phyloP scores from a whole-genome alignment of 2,797 vertebrate genomes.

The Gila robusta region DNA sequence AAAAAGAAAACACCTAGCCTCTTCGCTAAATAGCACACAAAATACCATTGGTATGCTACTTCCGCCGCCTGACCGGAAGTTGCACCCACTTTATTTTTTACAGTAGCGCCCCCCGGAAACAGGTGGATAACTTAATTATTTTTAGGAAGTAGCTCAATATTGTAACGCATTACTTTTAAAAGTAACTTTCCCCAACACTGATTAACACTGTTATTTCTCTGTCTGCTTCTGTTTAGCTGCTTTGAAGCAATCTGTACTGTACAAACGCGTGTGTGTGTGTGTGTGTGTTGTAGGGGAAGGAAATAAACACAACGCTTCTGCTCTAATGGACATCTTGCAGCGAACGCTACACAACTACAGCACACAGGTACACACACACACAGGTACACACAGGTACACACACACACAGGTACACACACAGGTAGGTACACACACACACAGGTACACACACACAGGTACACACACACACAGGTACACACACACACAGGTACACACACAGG shows the following conservation, averaged over 20 bases:
- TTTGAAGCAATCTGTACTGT: background rate
- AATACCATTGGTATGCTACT: too few species aligned
- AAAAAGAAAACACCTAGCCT: too few species aligned
- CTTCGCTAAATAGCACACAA: too few species aligned
- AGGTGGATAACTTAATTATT: too few species aligned
- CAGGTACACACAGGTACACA: background rate
- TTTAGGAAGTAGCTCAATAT: too few species aligned
- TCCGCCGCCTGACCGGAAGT: too few species aligned
- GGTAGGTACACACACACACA: conserved; percentile 39
- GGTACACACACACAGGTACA: too few species aligned
- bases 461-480: too few species aligned
- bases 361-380: conserved; percentile 49
- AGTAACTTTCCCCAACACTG: background rate
- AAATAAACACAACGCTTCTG: conserved; percentile 27
- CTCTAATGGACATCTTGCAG: conserved; percentile 45
- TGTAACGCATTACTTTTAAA: too few species aligned
- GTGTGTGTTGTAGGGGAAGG: background rate
- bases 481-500: too few species aligned
- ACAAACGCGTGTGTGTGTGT: background rate
- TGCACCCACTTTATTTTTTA: too few species aligned
- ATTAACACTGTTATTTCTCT: background rate
- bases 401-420: background rate
- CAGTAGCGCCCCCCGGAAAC: too few species aligned
- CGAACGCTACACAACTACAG: conserved; percentile 44
- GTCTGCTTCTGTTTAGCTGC: background rate